phyloP scores from a whole-genome alignment of 1,140 invertebrate species.

The Bombus difficillimus region DNA sequence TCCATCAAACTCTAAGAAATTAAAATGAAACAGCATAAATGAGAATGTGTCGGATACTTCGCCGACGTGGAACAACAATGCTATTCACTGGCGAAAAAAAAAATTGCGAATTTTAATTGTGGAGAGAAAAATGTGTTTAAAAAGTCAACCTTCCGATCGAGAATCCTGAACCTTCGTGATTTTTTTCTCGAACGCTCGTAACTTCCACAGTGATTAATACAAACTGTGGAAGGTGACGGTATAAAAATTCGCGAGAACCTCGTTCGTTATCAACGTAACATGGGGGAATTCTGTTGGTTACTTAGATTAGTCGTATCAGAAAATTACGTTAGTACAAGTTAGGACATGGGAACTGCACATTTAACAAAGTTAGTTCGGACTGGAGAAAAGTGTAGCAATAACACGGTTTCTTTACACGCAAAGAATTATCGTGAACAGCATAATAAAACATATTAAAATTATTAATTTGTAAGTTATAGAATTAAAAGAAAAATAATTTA shows the following conservation, averaged over 20 bases:
- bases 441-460: too few relatives aligned
- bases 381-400: too few relatives aligned
- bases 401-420: too few relatives aligned
- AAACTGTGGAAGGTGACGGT: neutral
- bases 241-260: constrained; percentile 10
- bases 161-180: neutral
- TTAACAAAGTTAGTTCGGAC: neutral
- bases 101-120: constrained; percentile 35
- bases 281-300: too few relatives aligned
- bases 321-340: too few relatives aligned
- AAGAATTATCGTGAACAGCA: too few relatives aligned
- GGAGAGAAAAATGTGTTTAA: constrained; percentile 9
- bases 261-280: too few relatives aligned
- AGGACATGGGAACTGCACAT: neutral
- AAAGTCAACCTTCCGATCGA: neutral
- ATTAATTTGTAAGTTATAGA: too few relatives aligned
- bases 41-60: neutral
- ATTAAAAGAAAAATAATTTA: too few relatives aligned
- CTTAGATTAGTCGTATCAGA: too few relatives aligned
- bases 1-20: neutral
- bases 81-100: neutral
- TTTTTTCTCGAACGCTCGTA: neutral
- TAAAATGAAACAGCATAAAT: neutral
- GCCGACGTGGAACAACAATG: neutral
- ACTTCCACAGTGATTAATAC: constrained; percentile 38